phyloP scores from a whole-genome alignment of 1,140 invertebrate genomes.

The Neotoxoptera formosana region DNA sequence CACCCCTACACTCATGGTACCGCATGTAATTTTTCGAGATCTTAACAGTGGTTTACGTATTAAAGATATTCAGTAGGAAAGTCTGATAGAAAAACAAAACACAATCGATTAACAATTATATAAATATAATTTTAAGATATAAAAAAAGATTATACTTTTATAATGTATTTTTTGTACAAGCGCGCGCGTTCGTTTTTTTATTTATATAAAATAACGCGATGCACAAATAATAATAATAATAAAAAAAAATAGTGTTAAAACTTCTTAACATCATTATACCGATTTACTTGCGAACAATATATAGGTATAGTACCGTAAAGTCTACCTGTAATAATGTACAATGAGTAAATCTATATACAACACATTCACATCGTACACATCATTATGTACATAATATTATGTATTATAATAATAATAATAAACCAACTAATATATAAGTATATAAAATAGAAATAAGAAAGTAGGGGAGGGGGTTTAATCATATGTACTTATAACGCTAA shows the following conservation, averaged over 20 bases:
- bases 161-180: constrained; percentile 32
- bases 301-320: constrained; percentile 48
- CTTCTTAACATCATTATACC: constrained; percentile 56
- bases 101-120: constrained; percentile 46
- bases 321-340: constrained; percentile 53
- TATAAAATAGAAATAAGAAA: constrained; percentile 49
- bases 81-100: background rate
- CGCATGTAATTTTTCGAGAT: background rate
- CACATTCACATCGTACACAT: constrained; percentile 47
- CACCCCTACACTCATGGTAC: background rate
- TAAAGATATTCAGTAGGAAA: background rate
- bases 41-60: background rate
- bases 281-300: constrained; percentile 54
- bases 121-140: constrained; percentile 57
- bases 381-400: constrained; percentile 51
- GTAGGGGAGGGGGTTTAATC: background rate
- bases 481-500: constrained; percentile 37
- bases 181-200: background rate
- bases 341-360: constrained; percentile 58
- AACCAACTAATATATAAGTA: constrained; percentile 55
- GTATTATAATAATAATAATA: constrained; percentile 47
- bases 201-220: constrained; percentile 4
- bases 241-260: constrained; percentile 49
- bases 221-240: constrained; percentile 30
- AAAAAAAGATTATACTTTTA: constrained; percentile 57